These are phyloP conservation scores for Distichodus sexfasciatus DNA, from an alignment of 2,797 vertebrate genomes.

Conservation along the genomic window DNA sequence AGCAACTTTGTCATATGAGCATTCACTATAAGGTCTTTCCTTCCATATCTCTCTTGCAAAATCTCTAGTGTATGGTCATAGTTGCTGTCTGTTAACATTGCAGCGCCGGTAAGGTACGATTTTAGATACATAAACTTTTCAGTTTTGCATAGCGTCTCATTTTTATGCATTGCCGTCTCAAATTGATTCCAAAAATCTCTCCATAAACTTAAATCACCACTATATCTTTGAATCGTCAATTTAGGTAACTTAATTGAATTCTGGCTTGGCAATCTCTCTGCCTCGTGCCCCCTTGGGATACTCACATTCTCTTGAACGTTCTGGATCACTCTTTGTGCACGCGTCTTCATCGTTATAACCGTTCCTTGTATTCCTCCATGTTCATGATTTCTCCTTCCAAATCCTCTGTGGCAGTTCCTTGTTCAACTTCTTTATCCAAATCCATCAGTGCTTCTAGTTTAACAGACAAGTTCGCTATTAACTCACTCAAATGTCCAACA, in stretches of 20 bases:
- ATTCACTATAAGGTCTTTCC: constrained; percentile 36
- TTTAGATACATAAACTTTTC: constrained; percentile 37
- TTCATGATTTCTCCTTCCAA: constrained; percentile 1
- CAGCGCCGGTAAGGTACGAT: constrained; percentile 20
- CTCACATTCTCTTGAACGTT: neutral
- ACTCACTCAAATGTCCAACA: neutral
- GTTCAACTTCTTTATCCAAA: neutral
- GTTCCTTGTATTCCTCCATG: neutral
- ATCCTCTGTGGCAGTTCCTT: neutral
- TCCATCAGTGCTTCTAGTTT: constrained; percentile 20
- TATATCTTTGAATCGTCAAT: neutral
- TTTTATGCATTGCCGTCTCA: constrained; percentile 9
- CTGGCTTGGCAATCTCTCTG: neutral
- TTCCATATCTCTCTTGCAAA: constrained; percentile 34
- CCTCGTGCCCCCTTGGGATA: neutral
- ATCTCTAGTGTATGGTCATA: constrained; percentile 14
- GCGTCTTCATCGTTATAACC: neutral
- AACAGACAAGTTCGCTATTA: neutral
- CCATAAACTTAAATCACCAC: constrained; percentile 3
- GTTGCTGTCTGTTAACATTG: constrained; percentile 14
- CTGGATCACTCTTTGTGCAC: neutral
- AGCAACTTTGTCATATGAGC: constrained; percentile 29
- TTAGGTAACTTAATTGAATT: neutral
- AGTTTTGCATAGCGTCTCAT: constrained; percentile 14
- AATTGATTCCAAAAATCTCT: constrained; percentile 23